Percentiles rank a stretch among this genome's conserved stretches.
Conservation (phyloP, 2,113 vertebrate genomes). For the Corythaixoides concolor region DNA sequence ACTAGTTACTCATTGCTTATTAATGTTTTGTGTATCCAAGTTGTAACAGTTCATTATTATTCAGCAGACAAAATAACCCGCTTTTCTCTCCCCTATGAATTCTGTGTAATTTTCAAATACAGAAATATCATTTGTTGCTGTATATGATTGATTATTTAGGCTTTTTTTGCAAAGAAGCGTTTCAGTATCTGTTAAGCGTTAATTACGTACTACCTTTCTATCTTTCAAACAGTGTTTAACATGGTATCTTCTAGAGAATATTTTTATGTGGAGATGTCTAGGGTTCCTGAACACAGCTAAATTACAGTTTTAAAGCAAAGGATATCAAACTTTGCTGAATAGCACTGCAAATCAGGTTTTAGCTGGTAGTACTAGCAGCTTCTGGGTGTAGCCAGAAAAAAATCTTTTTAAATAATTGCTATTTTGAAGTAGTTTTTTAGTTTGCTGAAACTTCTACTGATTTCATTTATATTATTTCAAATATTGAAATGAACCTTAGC, state of each 20-base stretch:
- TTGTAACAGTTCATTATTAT: neutral
- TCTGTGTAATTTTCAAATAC: neutral
- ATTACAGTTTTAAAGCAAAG: neutral
- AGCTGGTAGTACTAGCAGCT: neutral
- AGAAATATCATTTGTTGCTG: neutral
- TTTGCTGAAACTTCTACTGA: neutral
- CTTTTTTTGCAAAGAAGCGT: neutral
- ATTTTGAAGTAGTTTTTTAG: neutral
- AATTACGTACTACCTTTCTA: neutral
- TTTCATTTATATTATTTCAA: neutral
- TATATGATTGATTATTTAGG: neutral
- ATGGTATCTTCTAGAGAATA: neutral
- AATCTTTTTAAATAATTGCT: rapidly evolving
- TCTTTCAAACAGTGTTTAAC: neutral
- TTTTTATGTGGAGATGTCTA: neutral
- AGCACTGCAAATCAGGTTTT: neutral
- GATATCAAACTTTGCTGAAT: neutral
- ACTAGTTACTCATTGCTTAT: neutral
- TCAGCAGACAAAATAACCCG: neutral
- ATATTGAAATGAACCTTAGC: neutral
- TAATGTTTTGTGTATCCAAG: neutral
- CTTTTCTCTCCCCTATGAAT: neutral
- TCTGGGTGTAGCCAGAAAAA: neutral
- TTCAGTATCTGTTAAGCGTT: neutral
- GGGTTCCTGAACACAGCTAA: neutral